Evolutionary conservation across 2,113 vertebrate genomes (phyloP).

Genomic region (Eubucco bourcierii): DNA sequence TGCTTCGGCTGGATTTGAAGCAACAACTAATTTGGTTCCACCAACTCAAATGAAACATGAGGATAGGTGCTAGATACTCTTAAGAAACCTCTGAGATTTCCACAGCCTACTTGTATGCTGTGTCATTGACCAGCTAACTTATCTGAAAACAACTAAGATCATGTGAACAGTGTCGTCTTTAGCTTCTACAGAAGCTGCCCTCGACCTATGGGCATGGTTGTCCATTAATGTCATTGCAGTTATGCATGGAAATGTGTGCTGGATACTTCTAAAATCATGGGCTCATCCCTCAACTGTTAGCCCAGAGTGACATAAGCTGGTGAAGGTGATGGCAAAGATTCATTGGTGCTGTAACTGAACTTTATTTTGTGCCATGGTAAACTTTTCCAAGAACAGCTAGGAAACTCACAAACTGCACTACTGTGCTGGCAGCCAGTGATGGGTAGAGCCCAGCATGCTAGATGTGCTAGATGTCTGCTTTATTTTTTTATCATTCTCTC

Average conservation of each 20-base stretch:
- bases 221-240: not conserved
- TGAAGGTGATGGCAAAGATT: not conserved
- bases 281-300: not conserved
- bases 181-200: not conserved
- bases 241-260: not conserved
- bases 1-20: not conserved
- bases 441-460: not conserved
- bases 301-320: not conserved
- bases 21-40: not conserved
- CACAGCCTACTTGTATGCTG: fast-evolving
- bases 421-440: not conserved
- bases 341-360: not conserved
- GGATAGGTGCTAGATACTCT: not conserved
- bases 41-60: not conserved
- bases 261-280: not conserved
- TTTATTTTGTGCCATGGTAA: not conserved
- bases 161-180: not conserved
- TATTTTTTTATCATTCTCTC: not conserved
- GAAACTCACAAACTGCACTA: not conserved
- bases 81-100: not conserved
- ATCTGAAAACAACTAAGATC: not conserved
- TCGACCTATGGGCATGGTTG: not conserved
- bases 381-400: not conserved
- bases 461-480: not conserved
- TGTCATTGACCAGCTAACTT: not conserved